Evolutionary conservation across 2,113 vertebrate genomes (phyloP).

Genomic region (Ceratotherium simum): DNA sequence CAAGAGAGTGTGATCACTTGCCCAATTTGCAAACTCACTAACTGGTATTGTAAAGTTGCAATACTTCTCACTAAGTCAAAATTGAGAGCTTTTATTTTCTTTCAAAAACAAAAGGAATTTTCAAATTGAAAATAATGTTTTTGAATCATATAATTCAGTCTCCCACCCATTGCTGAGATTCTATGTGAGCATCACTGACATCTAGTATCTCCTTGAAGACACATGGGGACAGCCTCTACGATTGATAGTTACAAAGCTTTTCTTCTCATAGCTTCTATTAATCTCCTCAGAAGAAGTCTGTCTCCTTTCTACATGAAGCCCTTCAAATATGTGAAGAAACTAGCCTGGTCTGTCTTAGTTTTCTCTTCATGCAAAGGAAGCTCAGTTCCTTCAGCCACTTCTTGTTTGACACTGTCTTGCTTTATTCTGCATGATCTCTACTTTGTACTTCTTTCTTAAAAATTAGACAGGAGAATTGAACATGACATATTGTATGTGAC

Average conservation of each 20-base stretch:
- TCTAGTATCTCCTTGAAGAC: background rate
- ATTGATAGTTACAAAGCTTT: background rate
- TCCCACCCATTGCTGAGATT: background rate
- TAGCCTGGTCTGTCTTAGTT: background rate
- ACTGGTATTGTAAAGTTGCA: background rate
- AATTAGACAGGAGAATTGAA: background rate
- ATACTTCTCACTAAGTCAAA: background rate
- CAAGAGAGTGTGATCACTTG: background rate
- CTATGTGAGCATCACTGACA: background rate
- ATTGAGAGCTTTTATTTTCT: background rate
- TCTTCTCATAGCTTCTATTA: background rate
- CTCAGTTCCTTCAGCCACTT: background rate
- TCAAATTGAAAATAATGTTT: background rate
- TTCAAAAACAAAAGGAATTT: slow-evolving; percentile 26
- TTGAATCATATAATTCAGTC: background rate
- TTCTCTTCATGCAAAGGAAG: background rate
- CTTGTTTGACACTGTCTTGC: background rate
- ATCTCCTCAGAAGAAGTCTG: background rate
- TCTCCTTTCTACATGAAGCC: background rate
- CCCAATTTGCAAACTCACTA: background rate
- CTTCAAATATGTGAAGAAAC: background rate
- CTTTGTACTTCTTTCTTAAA: background rate
- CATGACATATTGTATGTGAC: background rate
- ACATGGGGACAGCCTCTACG: background rate
- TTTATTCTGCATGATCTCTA: background rate